Percentiles rank a stretch among this genome's conserved stretches.
These are phyloP conservation scores for Geococcyx californianus DNA, from an alignment of 2,113 vertebrate species.

Conservation along the genomic window DNA sequence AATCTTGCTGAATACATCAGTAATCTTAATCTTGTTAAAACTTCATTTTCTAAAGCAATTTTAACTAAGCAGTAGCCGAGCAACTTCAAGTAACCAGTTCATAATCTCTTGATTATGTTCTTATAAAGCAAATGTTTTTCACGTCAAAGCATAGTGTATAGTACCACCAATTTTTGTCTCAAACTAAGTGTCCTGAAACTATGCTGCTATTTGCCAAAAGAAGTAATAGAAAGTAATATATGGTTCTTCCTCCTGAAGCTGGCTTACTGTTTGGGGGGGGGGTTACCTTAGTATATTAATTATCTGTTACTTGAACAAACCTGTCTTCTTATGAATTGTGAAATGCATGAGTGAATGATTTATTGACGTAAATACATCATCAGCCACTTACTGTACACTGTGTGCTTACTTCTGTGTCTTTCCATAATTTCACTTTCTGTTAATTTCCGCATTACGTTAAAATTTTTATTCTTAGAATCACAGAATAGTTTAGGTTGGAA, in stretches of 20 bases:
- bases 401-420: background rate
- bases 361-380: conserved; percentile 52
- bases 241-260: conserved; percentile 33
- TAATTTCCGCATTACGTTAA: background rate
- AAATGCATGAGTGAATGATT: conserved; percentile 48
- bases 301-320: conserved; percentile 27
- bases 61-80: conserved; percentile 9
- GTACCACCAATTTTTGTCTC: background rate
- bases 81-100: background rate
- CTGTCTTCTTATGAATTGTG: conserved; percentile 15
- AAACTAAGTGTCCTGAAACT: conserved; percentile 12
- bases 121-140: background rate
- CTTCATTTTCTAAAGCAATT: conserved; percentile 25
- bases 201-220: conserved; percentile 6
- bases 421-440: background rate
- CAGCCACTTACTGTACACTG: background rate
- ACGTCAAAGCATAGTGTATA: background rate
- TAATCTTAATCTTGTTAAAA: background rate
- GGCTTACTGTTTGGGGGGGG: background rate
- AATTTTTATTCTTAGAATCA: too few species aligned
- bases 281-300: conserved; percentile 25
- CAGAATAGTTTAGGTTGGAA: too few species aligned
- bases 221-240: conserved; percentile 42
- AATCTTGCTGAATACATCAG: background rate
- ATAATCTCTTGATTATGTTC: background rate